These are phyloP conservation scores for Eurois occulta DNA, from an alignment of 2,888 invertebrate species.

Conservation along the genomic window DNA sequence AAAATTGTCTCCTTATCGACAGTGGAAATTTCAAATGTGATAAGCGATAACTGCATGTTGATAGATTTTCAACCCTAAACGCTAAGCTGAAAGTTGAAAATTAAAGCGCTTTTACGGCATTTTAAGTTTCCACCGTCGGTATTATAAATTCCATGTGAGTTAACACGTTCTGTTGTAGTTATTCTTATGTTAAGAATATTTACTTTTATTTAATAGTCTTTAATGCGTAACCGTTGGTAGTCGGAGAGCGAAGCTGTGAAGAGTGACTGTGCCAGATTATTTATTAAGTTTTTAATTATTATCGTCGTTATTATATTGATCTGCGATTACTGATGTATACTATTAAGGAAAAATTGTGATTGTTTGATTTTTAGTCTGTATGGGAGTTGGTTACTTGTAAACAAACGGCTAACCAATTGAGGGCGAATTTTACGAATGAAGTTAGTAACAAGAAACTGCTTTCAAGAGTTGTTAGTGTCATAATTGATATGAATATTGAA, in stretches of 20 bases:
- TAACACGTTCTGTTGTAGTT: constrained; percentile 79
- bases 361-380: constrained; percentile 48
- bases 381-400: background rate
- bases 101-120: background rate
- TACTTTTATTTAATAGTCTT: constrained; percentile 79
- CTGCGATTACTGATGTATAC: constrained; percentile 77
- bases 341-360: constrained; percentile 60
- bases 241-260: constrained; percentile 71
- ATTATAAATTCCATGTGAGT: constrained; percentile 77
- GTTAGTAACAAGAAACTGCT: background rate
- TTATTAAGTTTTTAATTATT: constrained; percentile 74
- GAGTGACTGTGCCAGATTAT: constrained; percentile 85
- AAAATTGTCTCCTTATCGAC: constrained; percentile 56
- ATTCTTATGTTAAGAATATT: constrained; percentile 89
- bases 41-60: background rate
- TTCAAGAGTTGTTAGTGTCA: background rate
- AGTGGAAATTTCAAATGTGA: background rate
- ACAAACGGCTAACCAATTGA: background rate
- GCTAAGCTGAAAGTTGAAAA: background rate
- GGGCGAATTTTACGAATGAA: background rate
- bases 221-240: constrained; percentile 76
- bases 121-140: background rate
- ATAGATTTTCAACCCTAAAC: background rate
- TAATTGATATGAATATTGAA: background rate
- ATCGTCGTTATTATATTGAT: constrained; percentile 81